Percentiles rank a stretch among this genome's conserved stretches.
Evolutionary conservation across 2,113 vertebrate genomes (phyloP).

Genomic region (Psammodynastes pulverulentus): DNA sequence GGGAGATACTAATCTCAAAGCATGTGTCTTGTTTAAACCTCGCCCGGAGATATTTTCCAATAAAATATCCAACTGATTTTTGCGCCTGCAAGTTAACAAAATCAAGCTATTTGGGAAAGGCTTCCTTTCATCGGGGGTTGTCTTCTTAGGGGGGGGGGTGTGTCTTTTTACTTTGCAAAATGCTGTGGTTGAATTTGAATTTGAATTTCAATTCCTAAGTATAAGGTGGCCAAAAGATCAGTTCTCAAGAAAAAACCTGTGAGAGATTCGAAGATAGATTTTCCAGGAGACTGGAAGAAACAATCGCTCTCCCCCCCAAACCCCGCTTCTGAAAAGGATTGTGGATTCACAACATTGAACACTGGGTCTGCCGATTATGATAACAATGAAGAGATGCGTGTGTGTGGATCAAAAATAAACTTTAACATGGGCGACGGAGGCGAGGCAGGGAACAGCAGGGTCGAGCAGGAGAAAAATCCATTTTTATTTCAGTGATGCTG

Average conservation of each 20-base stretch:
- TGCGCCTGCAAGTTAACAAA: background rate
- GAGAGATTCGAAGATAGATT: background rate
- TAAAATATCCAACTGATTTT: too few relatives aligned
- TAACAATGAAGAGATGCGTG: background rate
- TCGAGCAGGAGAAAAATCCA: background rate
- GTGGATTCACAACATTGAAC: background rate
- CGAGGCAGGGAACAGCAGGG: too few relatives aligned
- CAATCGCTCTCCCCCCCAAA: background rate
- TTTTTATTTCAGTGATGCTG: background rate
- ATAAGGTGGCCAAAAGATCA: background rate
- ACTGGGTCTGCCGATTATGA: background rate
- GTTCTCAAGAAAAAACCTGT: background rate
- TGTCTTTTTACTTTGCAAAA: background rate
- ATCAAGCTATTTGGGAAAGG: background rate
- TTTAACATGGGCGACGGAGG: background rate
- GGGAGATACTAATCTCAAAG: background rate
- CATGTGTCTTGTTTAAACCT: background rate
- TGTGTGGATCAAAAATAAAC: background rate
- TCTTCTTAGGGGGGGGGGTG: too few relatives aligned
- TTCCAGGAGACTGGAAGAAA: background rate
- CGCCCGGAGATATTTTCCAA: background rate
- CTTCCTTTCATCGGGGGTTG: background rate
- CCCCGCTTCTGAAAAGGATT: background rate
- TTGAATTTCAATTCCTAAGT: background rate
- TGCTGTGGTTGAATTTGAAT: background rate